Conservation (phyloP, 2,113 vertebrate genomes). For the Crypturellus undulatus region DNA sequence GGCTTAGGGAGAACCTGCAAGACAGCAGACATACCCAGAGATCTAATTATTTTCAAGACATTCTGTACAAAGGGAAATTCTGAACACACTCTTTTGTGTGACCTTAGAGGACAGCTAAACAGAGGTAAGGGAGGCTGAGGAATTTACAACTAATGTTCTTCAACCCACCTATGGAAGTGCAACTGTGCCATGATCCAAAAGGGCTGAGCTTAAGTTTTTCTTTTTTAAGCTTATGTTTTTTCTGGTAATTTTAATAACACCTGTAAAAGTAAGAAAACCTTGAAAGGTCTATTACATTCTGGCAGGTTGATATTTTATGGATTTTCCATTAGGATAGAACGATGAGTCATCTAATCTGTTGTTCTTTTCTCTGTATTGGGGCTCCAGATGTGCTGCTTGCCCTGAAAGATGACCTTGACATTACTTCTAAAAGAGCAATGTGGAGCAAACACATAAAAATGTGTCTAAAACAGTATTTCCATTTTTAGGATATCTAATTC, state of each 20-base stretch:
- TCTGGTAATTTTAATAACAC: conserved; percentile 52
- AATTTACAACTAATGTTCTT: neutral
- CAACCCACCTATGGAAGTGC: neutral
- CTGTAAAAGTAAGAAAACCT: conserved; percentile 43
- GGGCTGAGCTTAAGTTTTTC: neutral
- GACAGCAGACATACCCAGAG: neutral
- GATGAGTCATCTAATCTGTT: conserved; percentile 16
- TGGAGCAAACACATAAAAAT: neutral
- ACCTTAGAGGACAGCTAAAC: neutral
- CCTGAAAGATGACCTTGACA: neutral
- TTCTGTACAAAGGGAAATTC: neutral
- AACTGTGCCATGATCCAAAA: neutral
- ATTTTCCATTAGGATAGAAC: conserved; percentile 42
- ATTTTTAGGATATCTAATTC: accelerated
- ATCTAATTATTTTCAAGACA: neutral
- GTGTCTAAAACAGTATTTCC: neutral
- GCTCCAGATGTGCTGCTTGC: neutral
- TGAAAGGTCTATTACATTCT: conserved; percentile 15
- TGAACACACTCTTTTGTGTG: neutral
- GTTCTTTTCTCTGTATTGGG: neutral
- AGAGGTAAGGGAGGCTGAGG: neutral
- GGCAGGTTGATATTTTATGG: conserved; percentile 39
- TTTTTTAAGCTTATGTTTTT: conserved; percentile 31
- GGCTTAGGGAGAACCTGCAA: neutral
- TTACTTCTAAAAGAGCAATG: neutral